phyloP scores from a whole-genome alignment of 2,888 invertebrate genomes.

The Pediacus dermestoides region DNA sequence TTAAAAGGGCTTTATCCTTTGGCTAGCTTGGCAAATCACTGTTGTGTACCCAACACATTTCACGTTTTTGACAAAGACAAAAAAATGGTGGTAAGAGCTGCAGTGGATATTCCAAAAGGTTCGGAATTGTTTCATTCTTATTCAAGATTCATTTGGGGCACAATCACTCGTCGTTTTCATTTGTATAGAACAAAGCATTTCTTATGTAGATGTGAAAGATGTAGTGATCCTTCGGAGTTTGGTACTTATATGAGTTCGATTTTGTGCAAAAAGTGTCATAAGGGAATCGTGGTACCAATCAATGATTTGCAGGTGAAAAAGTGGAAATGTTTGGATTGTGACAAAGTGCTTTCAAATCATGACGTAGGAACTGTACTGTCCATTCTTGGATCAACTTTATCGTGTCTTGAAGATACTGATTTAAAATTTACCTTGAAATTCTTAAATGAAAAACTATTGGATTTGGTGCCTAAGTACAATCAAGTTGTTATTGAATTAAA shows the following conservation, averaged over 20 bases:
- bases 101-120: slow-evolving; percentile 57
- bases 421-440: slow-evolving; percentile 57
- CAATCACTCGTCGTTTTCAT: slow-evolving; percentile 59
- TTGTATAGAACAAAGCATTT: slow-evolving; percentile 67
- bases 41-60: slow-evolving; percentile 64
- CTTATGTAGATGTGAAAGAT: slow-evolving; percentile 62
- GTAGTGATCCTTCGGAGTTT: slow-evolving; percentile 64
- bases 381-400: slow-evolving; percentile 57
- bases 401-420: slow-evolving; percentile 52
- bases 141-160: slow-evolving; percentile 65
- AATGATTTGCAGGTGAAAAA: slow-evolving; percentile 53
- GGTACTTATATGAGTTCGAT: slow-evolving; percentile 48
- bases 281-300: slow-evolving; percentile 58
- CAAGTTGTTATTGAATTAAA: slow-evolving; percentile 63
- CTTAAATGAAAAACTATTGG: slow-evolving; percentile 53
- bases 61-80: slow-evolving; percentile 58
- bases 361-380: slow-evolving; percentile 53
- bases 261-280: slow-evolving; percentile 46
- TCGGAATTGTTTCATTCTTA: slow-evolving; percentile 66
- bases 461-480: slow-evolving; percentile 58
- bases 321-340: slow-evolving; percentile 62
- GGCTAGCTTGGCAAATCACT: slow-evolving; percentile 66
- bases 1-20: slow-evolving; percentile 64
- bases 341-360: slow-evolving; percentile 30
- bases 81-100: slow-evolving; percentile 60